Evolutionary conservation across 2,113 vertebrate genomes (phyloP).

Genomic region (Xenus cinereus): DNA sequence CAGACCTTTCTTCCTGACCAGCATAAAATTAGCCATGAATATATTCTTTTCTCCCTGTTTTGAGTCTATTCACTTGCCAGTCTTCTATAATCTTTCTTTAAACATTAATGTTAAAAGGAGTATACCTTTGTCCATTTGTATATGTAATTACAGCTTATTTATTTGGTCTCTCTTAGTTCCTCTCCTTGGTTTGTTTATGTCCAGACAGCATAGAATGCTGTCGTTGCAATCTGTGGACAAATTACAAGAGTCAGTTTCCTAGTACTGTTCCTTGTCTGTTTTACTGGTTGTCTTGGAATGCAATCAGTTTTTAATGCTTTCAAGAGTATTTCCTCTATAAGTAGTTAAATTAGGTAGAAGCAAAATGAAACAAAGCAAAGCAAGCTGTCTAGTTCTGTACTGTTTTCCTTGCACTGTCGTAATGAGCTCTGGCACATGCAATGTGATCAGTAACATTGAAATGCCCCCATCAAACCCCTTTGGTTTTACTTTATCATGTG

Average conservation of each 20-base stretch:
- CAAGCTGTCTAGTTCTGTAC: not conserved
- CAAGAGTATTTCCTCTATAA: not conserved
- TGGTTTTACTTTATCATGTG: not conserved
- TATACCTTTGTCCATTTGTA: not conserved
- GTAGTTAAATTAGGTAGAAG: not conserved
- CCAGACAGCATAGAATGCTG: not conserved
- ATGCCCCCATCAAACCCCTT: not conserved
- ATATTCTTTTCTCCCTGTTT: not conserved
- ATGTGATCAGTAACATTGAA: not conserved
- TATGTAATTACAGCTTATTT: not conserved
- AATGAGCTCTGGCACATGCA: not conserved
- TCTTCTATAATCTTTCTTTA: not conserved
- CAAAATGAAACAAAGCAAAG: not conserved
- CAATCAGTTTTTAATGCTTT: not conserved
- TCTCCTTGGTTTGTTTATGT: not conserved
- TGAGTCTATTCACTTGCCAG: not conserved
- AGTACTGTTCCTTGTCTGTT: not conserved
- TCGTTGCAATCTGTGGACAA: not conserved
- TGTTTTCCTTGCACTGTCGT: not conserved
- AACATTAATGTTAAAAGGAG: not conserved
- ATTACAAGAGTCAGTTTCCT: not conserved
- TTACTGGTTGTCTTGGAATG: not conserved
- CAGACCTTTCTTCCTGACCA: not conserved
- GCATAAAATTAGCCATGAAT: not conserved
- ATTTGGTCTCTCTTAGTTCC: not conserved